Conservation (phyloP, 2,888 invertebrate species). For the Xylota segnis region DNA sequence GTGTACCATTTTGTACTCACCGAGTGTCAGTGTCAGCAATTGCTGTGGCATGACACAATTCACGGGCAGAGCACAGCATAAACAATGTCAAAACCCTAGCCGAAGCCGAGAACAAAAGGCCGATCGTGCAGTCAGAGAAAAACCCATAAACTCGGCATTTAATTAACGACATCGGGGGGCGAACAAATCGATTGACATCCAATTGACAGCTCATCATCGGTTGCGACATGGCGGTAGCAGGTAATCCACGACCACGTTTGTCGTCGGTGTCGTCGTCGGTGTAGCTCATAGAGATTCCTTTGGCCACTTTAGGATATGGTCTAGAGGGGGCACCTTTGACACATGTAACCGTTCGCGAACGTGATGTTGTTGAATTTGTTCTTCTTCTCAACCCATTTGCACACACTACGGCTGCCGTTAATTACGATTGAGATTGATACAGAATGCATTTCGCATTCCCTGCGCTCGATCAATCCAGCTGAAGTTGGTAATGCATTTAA, state of each 20-base stretch:
- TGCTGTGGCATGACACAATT: constrained; percentile 47
- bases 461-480: constrained; percentile 54
- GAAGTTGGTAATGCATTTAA: constrained; percentile 37
- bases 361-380: constrained; percentile 34
- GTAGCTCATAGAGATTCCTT: constrained; percentile 16
- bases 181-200: constrained; percentile 70
- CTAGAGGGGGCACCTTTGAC: constrained; percentile 35
- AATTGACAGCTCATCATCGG: constrained; percentile 67
- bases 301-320: background rate
- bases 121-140: constrained; percentile 25
- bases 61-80: constrained; percentile 33
- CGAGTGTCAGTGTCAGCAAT: constrained; percentile 55
- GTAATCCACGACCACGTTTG: constrained; percentile 34
- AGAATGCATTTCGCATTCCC: constrained; percentile 28
- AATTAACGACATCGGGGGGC: constrained; percentile 66
- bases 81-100: constrained; percentile 55
- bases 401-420: constrained; percentile 13
- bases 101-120: constrained; percentile 41
- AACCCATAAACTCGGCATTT: constrained; percentile 46
- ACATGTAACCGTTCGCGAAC: constrained; percentile 30
- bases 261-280: constrained; percentile 7
- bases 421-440: constrained; percentile 50
- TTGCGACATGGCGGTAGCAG: constrained; percentile 48
- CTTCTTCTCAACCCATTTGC: background rate
- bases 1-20: constrained; percentile 40